These are phyloP conservation scores for Yponomeuta sedellus DNA, from an alignment of 2,888 invertebrate genomes.

Conservation along the genomic window DNA sequence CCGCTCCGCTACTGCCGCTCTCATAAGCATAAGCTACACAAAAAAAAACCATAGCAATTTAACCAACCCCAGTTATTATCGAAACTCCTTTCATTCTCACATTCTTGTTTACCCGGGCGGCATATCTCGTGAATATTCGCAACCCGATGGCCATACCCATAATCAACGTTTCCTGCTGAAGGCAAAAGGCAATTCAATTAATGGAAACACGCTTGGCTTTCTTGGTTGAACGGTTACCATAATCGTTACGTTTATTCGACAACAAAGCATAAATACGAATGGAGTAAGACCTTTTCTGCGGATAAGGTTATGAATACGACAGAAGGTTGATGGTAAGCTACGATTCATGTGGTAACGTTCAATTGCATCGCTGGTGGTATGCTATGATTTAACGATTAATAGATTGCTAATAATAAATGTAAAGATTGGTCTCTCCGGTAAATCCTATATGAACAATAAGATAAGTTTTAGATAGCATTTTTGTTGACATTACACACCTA, in stretches of 20 bases:
- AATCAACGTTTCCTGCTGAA: slow-evolving; percentile 19
- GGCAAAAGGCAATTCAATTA: slow-evolving; percentile 50
- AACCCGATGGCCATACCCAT: slow-evolving; percentile 12
- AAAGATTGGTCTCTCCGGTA: no score
- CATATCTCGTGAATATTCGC: slow-evolving; percentile 5
- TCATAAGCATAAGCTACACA: neutral
- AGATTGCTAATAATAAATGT: no score
- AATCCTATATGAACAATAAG: no score
- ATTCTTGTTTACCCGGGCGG: neutral
- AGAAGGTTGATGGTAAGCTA: neutral
- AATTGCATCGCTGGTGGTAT: no score
- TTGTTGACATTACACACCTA: no score
- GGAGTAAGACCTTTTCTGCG: slow-evolving; percentile 10
- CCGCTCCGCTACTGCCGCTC: no score
- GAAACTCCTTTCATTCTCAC: neutral
- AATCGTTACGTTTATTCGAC: slow-evolving; percentile 47
- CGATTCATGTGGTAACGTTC: neutral
- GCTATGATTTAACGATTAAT: no score
- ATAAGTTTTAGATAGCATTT: no score
- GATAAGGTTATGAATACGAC: neutral
- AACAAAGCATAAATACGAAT: slow-evolving; percentile 16
- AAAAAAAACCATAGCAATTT: neutral
- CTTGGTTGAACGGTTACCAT: slow-evolving; percentile 48
- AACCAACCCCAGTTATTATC: neutral
- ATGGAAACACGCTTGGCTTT: slow-evolving; percentile 50